Base-by-base conservation (phyloP, 35 echinoderm and acorn worm species). In the Apostichopus californicus region DNA sequence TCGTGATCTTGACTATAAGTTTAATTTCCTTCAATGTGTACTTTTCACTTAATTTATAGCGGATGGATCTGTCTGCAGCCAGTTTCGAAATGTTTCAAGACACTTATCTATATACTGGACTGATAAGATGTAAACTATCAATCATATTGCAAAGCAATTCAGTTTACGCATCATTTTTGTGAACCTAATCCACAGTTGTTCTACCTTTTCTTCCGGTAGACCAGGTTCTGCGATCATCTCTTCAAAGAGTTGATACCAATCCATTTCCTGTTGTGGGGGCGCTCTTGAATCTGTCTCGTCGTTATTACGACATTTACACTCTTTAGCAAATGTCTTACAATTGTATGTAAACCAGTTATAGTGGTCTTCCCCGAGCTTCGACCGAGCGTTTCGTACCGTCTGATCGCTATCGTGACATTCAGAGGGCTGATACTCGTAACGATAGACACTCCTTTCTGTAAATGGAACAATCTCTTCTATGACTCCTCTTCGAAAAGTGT, bases 291-390 rank as follows among this genome's bases (percentile, higher is more conserved):
- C 56, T 8, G 17, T 54, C 7, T 55, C 18, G 53, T 57, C 53
- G 1, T 56, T 28, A 34, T 56, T 56, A 56, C 80, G 28, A 57
- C 80, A 83, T 57, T 83, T 83, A 54, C 80, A 83, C 80, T 56
- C 12, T 83, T 83, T 83, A 13, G 80, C 80, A 18, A 83, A 83
- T 56, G 80, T 55, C 56, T 83, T 83, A 28, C 80, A 83, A 57
- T 83, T 57, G 11, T 57, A 83, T 5, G 17, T 83, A n/a, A 55
- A 55, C 80, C 80, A 83, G 28, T 14, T 12, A 12, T 83, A 55
- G 11, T 83, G 17, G 13, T 54, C 53, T 83, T 83, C 80, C 9
- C 80, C 80, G 8, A 83, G 8, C 17, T 83, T 83, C 7, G 80
- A 83, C 55, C 28, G 18, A 20, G 80, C 80, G 10, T 83, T 83